Percentiles rank a stretch among this genome's conserved stretches.
Evolutionary conservation across 2,797 vertebrate species (phyloP).

Genomic region (Erpetoichthys calabaricus): DNA sequence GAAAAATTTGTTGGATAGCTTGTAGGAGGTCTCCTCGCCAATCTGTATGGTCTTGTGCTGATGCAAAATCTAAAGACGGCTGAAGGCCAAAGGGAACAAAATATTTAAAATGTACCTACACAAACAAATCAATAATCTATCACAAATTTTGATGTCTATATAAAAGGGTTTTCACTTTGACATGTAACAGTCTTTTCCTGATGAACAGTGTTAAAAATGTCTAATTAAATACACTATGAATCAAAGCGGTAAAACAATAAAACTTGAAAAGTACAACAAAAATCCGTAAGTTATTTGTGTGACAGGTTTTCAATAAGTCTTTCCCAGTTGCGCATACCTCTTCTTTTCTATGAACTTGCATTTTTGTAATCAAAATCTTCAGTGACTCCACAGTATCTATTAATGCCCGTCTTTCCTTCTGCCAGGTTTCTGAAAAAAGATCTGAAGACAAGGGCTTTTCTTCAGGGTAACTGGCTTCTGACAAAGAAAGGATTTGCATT

Average conservation of each 20-base stretch:
- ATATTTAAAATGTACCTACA: background rate
- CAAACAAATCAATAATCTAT: too few relatives aligned
- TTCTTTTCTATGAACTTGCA: conserved; percentile 51
- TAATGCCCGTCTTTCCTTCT: conserved; percentile 65
- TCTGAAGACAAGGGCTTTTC: conserved; percentile 31
- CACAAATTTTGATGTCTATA: too few relatives aligned
- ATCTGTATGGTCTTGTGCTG: conserved; percentile 38
- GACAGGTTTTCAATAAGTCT: too few relatives aligned
- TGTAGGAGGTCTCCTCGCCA: conserved; percentile 72
- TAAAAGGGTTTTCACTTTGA: too few relatives aligned
- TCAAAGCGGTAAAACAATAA: too few relatives aligned
- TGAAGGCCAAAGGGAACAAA: background rate
- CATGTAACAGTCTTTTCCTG: too few relatives aligned
- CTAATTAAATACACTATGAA: too few relatives aligned
- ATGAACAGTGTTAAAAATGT: too few relatives aligned
- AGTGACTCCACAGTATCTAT: conserved; percentile 65
- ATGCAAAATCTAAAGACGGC: background rate
- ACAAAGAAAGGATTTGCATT: conserved; percentile 83
- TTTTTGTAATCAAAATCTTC: conserved; percentile 68
- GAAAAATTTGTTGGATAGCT: conserved; percentile 69
- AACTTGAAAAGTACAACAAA: too few relatives aligned
- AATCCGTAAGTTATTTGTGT: too few relatives aligned
- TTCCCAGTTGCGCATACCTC: conserved; percentile 44
- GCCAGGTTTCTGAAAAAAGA: conserved; percentile 47
- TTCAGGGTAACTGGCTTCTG: conserved; percentile 55